Evolutionary conservation across 2,797 vertebrate genomes (phyloP).

Genomic region (Pseudopleuronectes americanus): DNA sequence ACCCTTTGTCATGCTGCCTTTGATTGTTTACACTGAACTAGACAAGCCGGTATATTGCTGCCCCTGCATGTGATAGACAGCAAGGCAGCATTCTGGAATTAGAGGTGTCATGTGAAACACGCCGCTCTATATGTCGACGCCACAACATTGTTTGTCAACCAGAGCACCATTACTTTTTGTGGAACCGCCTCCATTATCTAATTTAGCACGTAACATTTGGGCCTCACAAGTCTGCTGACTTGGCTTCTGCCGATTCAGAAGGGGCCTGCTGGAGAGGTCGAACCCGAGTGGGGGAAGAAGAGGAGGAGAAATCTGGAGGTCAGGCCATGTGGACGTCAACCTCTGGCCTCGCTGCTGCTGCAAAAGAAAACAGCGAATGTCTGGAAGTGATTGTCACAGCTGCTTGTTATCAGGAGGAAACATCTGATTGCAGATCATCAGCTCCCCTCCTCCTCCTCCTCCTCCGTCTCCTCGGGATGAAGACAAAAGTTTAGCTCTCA

Average conservation of each 20-base stretch:
- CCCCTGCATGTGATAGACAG: not conserved
- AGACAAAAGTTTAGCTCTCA: conserved; percentile 63
- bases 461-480: conserved; percentile 24
- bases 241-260: conserved; percentile 30
- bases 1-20: not conserved
- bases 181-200: conserved; percentile 64
- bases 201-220: conserved; percentile 79
- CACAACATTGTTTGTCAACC: conserved; percentile 59
- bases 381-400: conserved; percentile 76
- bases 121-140: conserved; percentile 29
- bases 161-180: conserved; percentile 58
- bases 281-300: conserved; percentile 6
- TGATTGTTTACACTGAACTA: conserved; percentile 10
- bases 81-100: not conserved
- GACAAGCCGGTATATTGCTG: not conserved
- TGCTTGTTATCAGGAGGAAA: conserved; percentile 78
- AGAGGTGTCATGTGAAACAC: not conserved
- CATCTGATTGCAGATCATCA: conserved; percentile 78
- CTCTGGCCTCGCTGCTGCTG: conserved; percentile 52
- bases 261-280: conserved; percentile 30
- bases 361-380: conserved; percentile 40
- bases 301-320: conserved; percentile 27
- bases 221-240: conserved; percentile 70
- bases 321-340: conserved; percentile 50
- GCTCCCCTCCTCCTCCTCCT: conserved; percentile 29